Evolutionary conservation across 2,888 invertebrate genomes (phyloP), one percentile per base, ranked within the genome.

Genomic region (Scotopteryx bipunctaria): DNA sequence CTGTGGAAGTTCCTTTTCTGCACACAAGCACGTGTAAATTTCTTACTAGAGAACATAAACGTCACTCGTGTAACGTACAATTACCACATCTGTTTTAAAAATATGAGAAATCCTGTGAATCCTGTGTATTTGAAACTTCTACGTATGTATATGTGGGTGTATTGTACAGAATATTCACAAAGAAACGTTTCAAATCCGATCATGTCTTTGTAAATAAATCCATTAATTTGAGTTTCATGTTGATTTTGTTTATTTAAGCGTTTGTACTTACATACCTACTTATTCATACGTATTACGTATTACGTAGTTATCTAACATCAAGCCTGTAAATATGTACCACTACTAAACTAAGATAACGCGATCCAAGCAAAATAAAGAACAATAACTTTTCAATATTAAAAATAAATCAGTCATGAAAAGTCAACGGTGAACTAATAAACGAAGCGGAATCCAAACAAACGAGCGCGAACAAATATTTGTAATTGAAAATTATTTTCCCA

Each of bases 141-240:
- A 6, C 14, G 31, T 11, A 31, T 25, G 21, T 38, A 13, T 11
- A 31, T 25, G 21, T 38, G 25, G 23, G 32, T n/a, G 33, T 33
- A 8, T 15, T 15, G n/a, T 23, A 19, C 3, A n/a, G 6, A 25
- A 23, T 25, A 17, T 32, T 23, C 14, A 13, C 32, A 40, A 47
- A 17, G 29, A 31, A 37, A 33, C 31, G 48, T 29, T 31, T 47
- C 31, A 41, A 49, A 57, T 44, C 40, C 40, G 21, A 38, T 50
- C 9, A 9, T 15, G 32, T 51, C 43, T 50, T 42, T 38, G 50
- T 25, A 25, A 25, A 25, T n/a, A n/a, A n/a, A n/a, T n/a, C n/a
- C n/a, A n/a, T n/a, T n/a, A n/a, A n/a, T n/a, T n/a, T n/a, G n/a
- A n/a, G n/a, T n/a, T n/a, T n/a, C n/a, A n/a, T n/a, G n/a, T n/a